A percentile compares a stretch with the other conserved stretches of the same genome.
Conservation (phyloP, 2,113 vertebrate species). For the Crocuta crocuta region DNA sequence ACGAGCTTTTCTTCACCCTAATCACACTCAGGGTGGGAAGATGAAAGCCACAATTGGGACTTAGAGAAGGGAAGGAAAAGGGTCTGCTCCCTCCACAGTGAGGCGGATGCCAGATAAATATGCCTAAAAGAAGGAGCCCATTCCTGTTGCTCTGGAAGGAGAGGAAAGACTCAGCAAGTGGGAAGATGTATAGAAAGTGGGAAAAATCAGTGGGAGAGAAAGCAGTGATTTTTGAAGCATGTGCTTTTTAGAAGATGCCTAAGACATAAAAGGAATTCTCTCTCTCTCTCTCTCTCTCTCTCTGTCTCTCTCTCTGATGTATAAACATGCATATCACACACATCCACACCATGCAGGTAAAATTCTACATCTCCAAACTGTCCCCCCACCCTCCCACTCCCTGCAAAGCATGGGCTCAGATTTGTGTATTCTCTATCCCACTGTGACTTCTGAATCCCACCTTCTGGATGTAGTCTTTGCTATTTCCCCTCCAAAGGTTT, state of each 20-base stretch:
- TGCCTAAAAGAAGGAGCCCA: background rate
- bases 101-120: background rate
- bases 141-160: background rate
- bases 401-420: background rate
- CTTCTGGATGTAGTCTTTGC: background rate
- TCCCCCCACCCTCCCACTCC: background rate
- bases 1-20: slow-evolving; percentile 56
- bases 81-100: background rate
- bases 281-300: background rate
- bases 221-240: background rate
- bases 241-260: background rate
- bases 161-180: background rate
- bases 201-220: background rate
- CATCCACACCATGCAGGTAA: background rate
- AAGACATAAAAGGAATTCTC: background rate
- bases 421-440: background rate
- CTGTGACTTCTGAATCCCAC: background rate
- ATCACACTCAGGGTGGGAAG: slow-evolving; percentile 37
- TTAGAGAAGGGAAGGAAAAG: background rate
- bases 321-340: background rate
- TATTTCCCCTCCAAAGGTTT: background rate
- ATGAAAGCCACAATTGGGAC: background rate
- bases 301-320: background rate
- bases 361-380: background rate
- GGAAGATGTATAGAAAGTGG: background rate